These are phyloP conservation scores for Ceyx cyanopectus DNA, from an alignment of 2,113 vertebrate genomes.

Conservation along the genomic window DNA sequence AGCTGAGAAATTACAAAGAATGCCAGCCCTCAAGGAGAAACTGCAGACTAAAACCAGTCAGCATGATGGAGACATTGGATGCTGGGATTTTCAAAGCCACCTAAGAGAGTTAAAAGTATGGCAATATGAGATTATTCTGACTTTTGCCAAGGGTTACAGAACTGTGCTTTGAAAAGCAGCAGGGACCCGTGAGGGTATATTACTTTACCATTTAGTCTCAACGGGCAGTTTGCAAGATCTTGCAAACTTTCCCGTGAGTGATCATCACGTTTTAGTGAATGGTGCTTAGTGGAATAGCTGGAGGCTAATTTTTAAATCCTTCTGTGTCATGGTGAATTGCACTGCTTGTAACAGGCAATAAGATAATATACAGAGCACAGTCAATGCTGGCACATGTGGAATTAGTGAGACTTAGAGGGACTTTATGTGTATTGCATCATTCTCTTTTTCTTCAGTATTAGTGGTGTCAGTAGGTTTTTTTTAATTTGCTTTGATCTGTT, in stretches of 20 bases:
- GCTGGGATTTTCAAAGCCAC: background rate
- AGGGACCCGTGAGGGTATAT: background rate
- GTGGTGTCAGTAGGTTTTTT: background rate
- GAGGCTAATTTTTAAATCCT: slow-evolving; percentile 55
- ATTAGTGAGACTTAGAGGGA: background rate
- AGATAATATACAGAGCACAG: background rate
- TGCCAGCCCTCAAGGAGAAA: background rate
- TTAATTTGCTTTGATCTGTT: background rate
- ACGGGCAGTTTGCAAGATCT: slow-evolving; percentile 21
- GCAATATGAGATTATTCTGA: slow-evolving; percentile 38
- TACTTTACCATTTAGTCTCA: slow-evolving; percentile 32
- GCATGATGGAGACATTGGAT: background rate
- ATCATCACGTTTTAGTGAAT: slow-evolving; percentile 42
- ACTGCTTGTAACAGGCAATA: slow-evolving; percentile 31
- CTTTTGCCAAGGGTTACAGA: slow-evolving; percentile 35
- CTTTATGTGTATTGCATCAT: background rate
- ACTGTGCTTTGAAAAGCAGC: slow-evolving; percentile 40
- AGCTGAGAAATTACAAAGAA: background rate
- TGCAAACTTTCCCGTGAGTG: slow-evolving; percentile 29
- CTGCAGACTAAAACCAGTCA: background rate
- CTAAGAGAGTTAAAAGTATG: background rate
- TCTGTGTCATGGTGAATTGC: slow-evolving; percentile 37
- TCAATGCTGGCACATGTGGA: background rate
- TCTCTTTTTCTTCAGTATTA: background rate
- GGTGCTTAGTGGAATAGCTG: slow-evolving; percentile 34